Conservation (phyloP, 2,888 invertebrate genomes). For the Parnassius smintheus region DNA sequence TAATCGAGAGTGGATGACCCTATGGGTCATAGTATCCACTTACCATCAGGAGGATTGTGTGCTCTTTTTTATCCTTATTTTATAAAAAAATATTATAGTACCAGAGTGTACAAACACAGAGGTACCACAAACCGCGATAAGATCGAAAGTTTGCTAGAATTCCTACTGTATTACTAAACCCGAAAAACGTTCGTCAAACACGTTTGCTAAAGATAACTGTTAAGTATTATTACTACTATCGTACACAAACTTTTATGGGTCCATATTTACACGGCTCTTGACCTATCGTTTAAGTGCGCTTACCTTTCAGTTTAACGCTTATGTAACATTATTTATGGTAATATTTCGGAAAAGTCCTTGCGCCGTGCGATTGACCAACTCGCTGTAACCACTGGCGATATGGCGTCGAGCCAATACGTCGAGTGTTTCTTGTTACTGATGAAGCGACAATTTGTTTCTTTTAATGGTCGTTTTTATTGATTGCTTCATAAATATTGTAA, state of each 20-base stretch:
- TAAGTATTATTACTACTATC: background rate
- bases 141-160: too few species aligned
- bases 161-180: too few species aligned
- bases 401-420: slow-evolving; percentile 30
- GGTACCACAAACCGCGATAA: too few species aligned
- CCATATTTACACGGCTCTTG: slow-evolving; percentile 23
- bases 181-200: too few species aligned
- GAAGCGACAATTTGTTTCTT: slow-evolving; percentile 28
- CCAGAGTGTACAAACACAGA: too few species aligned
- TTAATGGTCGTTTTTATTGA: slow-evolving; percentile 27
- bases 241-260: slow-evolving; percentile 27
- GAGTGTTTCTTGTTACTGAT: slow-evolving; percentile 28
- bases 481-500: slow-evolving; percentile 9
- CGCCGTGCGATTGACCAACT: background rate
- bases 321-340: slow-evolving; percentile 28
- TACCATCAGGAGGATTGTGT: too few species aligned
- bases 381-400: slow-evolving; percentile 27
- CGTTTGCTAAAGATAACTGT: too few species aligned
- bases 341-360: slow-evolving; percentile 10
- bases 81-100: too few species aligned
- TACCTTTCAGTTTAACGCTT: slow-evolving; percentile 30
- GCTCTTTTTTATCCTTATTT: too few species aligned
- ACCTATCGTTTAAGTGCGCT: slow-evolving; percentile 25
- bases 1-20: too few species aligned
- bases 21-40: too few species aligned